Conservation (phyloP, 2,888 invertebrate species). For the Bruchidius siliquastri region DNA sequence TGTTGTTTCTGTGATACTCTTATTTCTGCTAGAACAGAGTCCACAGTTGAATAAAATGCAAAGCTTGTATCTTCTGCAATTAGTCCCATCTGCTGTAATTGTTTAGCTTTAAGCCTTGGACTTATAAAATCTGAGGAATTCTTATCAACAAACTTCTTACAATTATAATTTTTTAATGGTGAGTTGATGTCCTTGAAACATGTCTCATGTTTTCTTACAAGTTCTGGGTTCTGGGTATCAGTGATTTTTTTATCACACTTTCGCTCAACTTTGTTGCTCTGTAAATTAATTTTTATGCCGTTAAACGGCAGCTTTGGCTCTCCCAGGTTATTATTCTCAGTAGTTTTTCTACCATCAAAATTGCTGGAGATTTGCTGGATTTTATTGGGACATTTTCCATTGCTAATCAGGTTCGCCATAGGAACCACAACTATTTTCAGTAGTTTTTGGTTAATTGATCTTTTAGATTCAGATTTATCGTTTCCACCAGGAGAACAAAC, state of each 20-base stretch:
- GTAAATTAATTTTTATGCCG: not conserved
- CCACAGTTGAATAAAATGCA: not conserved
- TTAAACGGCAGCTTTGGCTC: not conserved
- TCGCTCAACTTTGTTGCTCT: not conserved
- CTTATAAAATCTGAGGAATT: not conserved
- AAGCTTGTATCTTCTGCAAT: not conserved
- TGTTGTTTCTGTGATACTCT: not conserved
- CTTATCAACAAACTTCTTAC: not conserved
- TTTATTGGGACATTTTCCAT: not conserved
- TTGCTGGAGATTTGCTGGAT: not conserved
- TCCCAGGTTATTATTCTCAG: not conserved
- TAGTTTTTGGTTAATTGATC: not conserved
- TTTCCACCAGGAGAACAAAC: not conserved
- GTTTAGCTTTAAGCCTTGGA: not conserved
- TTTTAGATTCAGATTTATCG: not conserved
- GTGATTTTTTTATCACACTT: not conserved
- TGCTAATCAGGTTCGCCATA: not conserved
- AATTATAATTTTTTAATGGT: not conserved
- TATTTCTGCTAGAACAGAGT: not conserved
- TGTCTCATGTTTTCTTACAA: not conserved
- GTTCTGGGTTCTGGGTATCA: not conserved
- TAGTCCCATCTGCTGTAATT: not conserved
- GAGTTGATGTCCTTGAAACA: not conserved
- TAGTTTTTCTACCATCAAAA: not conserved
- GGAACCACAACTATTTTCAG: not conserved